Conservation (phyloP, 2,888 invertebrate genomes). For the Cheilosia impressa region DNA sequence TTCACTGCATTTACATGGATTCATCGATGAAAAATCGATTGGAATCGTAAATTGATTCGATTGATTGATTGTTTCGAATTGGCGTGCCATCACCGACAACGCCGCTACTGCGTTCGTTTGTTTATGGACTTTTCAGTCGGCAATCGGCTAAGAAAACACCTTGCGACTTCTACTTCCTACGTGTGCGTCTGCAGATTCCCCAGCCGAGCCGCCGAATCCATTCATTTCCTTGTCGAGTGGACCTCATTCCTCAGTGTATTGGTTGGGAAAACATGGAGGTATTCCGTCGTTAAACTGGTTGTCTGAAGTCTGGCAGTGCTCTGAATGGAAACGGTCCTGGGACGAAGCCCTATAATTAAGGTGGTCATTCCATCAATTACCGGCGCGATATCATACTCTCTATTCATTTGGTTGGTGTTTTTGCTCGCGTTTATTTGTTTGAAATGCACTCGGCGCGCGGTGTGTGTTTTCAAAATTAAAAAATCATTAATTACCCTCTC, state of each 20-base stretch:
- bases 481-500: conserved; percentile 65
- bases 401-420: conserved; percentile 31
- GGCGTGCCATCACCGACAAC: conserved; percentile 71
- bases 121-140: conserved; percentile 56
- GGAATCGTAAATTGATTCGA: conserved; percentile 75
- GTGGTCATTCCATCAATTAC: conserved; percentile 74
- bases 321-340: conserved; percentile 51
- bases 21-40: conserved; percentile 75
- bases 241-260: conserved; percentile 13
- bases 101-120: conserved; percentile 55
- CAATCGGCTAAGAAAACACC: conserved; percentile 64
- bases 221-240: conserved; percentile 23
- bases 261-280: conserved; percentile 50
- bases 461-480: conserved; percentile 52
- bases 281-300: conserved; percentile 63
- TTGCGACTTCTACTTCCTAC: conserved; percentile 43
- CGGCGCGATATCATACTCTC: conserved; percentile 55
- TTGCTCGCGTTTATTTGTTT: neutral
- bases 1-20: conserved; percentile 71
- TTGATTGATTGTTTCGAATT: conserved; percentile 74
- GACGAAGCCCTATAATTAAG: conserved; percentile 67
- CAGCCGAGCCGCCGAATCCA: conserved; percentile 31
- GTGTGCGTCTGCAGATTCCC: conserved; percentile 55
- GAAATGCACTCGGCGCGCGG: neutral
- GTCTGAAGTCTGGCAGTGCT: conserved; percentile 20